Percentiles rank a stretch among this genome's conserved stretches.
Evolutionary conservation across 2,797 vertebrate species (phyloP).

Genomic region (Botia almorhae): DNA sequence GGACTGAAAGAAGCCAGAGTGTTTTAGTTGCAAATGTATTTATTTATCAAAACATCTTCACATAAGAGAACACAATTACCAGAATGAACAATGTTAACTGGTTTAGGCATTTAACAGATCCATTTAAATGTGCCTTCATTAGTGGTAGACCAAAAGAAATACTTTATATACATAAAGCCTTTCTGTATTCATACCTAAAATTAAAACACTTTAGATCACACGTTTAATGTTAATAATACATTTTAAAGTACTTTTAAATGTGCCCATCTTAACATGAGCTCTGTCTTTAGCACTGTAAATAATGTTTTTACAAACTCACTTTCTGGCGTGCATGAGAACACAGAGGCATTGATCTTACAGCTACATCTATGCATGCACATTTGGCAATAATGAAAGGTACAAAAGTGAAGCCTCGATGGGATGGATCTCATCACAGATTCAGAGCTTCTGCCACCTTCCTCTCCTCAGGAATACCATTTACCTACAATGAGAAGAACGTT

Average conservation of each 20-base stretch:
- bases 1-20: not conserved
- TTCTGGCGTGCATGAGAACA: conserved; percentile 53
- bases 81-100: not conserved
- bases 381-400: conserved; percentile 62
- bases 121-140: conserved; percentile 21
- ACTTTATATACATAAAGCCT: conserved; percentile 44
- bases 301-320: not conserved
- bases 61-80: conserved; percentile 60
- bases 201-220: not conserved
- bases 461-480: conserved; percentile 99
- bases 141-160: conserved; percentile 64
- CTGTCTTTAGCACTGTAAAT: conserved; percentile 25
- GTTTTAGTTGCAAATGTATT: conserved; percentile 40
- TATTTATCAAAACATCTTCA: conserved; percentile 68
- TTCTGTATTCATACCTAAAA: not conserved
- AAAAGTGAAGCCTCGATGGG: not conserved
- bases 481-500: conserved; percentile 74
- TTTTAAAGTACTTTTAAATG: conserved; percentile 61
- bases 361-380: conserved; percentile 69
- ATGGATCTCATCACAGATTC: conserved; percentile 81
- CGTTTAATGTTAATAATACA: not conserved
- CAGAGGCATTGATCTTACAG: conserved; percentile 49
- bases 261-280: conserved; percentile 48
- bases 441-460: conserved; percentile 94
- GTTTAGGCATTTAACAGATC: conserved; percentile 1